phyloP scores from a whole-genome alignment of 2,888 invertebrate species.

The Prostheceraeus crozeri region DNA sequence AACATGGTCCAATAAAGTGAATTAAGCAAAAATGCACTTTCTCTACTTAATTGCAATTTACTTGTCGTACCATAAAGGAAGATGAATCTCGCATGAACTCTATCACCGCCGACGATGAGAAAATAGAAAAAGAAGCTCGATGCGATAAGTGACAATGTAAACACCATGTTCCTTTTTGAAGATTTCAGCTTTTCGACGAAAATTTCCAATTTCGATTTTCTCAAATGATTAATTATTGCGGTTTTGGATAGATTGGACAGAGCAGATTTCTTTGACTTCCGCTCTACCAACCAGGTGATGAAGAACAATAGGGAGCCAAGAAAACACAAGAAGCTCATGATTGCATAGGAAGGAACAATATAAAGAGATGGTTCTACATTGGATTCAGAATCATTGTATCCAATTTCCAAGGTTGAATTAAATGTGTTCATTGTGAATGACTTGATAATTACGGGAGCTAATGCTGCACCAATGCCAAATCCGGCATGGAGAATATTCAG shows the following conservation, averaged over 20 bases:
- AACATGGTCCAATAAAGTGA: slow-evolving; percentile 24
- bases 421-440: neutral
- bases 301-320: neutral
- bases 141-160: too few species aligned
- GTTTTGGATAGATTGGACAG: too few species aligned
- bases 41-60: neutral
- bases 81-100: slow-evolving; percentile 28
- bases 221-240: too few species aligned
- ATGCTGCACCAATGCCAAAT: slow-evolving; percentile 27
- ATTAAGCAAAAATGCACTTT: slow-evolving; percentile 23
- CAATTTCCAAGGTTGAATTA: too few species aligned
- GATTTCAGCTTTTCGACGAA: too few species aligned
- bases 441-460: slow-evolving; percentile 12
- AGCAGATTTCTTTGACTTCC: too few species aligned
- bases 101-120: slow-evolving; percentile 22
- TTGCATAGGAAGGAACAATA: neutral
- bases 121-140: slow-evolving; percentile 9
- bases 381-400: too few species aligned
- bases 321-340: neutral
- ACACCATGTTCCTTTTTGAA: too few species aligned
- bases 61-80: slow-evolving; percentile 25
- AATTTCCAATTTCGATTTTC: too few species aligned
- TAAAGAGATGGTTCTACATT: neutral
- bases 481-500: slow-evolving; percentile 29
- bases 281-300: neutral